A percentile compares a stretch with the other conserved stretches of the same genome.
phyloP scores from a whole-genome alignment of 23 tunicate species.

The Phallusia fumigata region DNA sequence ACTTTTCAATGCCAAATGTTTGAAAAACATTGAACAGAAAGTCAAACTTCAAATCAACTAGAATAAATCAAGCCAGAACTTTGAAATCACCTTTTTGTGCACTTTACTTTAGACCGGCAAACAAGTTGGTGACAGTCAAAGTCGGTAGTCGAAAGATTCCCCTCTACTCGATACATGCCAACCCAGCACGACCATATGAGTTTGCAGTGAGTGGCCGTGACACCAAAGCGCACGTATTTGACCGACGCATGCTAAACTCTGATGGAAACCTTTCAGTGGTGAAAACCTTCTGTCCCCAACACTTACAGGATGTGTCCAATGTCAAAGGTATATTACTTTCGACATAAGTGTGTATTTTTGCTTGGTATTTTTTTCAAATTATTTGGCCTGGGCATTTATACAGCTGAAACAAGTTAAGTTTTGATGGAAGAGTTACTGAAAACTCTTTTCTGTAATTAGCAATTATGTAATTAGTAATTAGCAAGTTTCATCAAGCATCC shows the following conservation, averaged over 20 bases:
- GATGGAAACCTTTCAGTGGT: conserved; percentile 25
- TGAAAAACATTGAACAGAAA: too few relatives aligned
- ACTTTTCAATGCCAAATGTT: too few relatives aligned
- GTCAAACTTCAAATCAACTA: too few relatives aligned
- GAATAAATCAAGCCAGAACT: too few relatives aligned
- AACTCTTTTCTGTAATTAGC: neutral
- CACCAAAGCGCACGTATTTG: conserved; percentile 54
- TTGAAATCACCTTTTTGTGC: too few relatives aligned
- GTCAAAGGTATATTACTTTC: conserved; percentile 8
- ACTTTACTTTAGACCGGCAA: conserved; percentile 34
- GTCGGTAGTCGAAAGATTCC: conserved; percentile 40
- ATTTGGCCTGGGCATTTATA: too few relatives aligned
- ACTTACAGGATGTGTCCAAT: conserved; percentile 26
- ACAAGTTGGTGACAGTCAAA: conserved; percentile 71
- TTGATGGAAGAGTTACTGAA: too few relatives aligned
- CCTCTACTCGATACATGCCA: conserved; percentile 77
- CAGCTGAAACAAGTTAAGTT: too few relatives aligned
- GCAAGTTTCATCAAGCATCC: neutral
- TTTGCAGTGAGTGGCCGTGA: conserved; percentile 86
- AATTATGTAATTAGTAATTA: neutral
- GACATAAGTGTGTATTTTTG: neutral
- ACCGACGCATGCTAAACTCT: conserved; percentile 49
- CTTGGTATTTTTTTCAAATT: too few relatives aligned
- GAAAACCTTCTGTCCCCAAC: conserved; percentile 50
- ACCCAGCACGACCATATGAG: conserved; percentile 53